Evolutionary conservation across 2,797 vertebrate species (phyloP).

Genomic region (Rhynchotus rufescens): DNA sequence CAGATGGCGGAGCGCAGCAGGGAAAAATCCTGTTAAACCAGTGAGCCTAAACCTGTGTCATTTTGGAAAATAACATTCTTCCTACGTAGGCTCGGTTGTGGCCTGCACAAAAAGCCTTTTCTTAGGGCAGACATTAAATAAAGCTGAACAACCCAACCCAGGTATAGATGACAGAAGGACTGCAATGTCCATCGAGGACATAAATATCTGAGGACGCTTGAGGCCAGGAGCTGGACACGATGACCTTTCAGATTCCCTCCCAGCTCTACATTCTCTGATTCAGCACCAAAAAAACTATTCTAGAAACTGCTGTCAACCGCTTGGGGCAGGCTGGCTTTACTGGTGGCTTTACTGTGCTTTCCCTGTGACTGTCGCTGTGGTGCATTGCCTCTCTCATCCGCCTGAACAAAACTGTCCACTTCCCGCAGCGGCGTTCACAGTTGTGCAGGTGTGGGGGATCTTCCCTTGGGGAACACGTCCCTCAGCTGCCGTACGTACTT

Average conservation of each 20-base stretch:
- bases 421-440: not conserved
- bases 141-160: fast-evolving
- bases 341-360: not conserved
- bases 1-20: not conserved
- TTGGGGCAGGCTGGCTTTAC: not conserved
- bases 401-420: not conserved
- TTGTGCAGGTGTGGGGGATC: not conserved
- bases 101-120: not conserved
- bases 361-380: not conserved
- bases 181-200: too few relatives aligned
- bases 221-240: not conserved
- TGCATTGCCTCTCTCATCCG: not conserved
- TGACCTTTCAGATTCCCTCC: not conserved
- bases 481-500: not conserved
- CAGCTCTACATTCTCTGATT: not conserved
- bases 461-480: not conserved
- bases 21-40: not conserved
- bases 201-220: too few relatives aligned
- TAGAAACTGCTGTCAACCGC: not conserved
- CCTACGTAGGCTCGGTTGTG: not conserved
- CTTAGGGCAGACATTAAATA: not conserved
- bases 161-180: fast-evolving
- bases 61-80: not conserved
- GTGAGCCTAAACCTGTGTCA: not conserved
- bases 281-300: not conserved